phyloP scores from a whole-genome alignment of 2,797 vertebrate genomes.

The Menidia menidia region DNA sequence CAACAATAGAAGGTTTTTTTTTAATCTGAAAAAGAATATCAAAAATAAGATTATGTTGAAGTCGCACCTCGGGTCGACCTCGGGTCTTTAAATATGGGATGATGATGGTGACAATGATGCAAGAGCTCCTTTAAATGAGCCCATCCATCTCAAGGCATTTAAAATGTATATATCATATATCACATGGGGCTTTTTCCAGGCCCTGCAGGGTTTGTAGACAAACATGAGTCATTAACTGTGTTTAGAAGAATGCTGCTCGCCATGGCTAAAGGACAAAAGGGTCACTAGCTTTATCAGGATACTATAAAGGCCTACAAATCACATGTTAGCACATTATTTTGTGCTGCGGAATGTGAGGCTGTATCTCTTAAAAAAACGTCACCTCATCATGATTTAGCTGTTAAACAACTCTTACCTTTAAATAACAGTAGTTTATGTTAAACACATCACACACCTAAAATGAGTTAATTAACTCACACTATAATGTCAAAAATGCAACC shows the following conservation, averaged over 20 bases:
- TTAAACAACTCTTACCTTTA: no score
- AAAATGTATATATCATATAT: background rate
- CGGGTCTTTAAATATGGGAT: background rate
- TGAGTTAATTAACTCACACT: background rate
- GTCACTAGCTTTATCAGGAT: background rate
- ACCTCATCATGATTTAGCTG: background rate
- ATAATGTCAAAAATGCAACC: background rate
- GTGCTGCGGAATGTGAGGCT: background rate
- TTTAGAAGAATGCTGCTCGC: background rate
- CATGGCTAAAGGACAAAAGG: background rate
- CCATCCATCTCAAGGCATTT: background rate
- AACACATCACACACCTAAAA: background rate
- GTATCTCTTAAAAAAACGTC: background rate
- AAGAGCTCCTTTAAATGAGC: constrained; percentile 3
- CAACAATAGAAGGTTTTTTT: background rate
- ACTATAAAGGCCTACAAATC: no score
- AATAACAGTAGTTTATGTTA: background rate
- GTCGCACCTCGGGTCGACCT: background rate
- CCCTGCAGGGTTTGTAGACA: background rate
- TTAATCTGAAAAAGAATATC: background rate
- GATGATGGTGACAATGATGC: background rate
- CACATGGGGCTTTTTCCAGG: background rate
- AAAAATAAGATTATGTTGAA: background rate
- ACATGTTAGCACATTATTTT: no score
- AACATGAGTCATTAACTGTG: background rate